Base-by-base conservation (phyloP, 1,140 invertebrate species). In the Lepidostoma basale region DNA sequence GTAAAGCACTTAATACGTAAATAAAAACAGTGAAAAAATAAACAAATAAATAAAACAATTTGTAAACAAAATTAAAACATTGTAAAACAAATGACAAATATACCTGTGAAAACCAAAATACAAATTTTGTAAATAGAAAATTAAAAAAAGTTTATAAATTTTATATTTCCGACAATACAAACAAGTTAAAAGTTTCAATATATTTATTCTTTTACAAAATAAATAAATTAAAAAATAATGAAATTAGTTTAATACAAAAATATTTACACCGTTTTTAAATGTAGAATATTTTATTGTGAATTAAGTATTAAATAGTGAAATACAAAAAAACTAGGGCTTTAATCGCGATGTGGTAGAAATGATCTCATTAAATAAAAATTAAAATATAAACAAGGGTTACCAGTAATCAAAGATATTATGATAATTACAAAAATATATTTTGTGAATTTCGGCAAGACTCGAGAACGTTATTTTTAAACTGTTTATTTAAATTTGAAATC, bases 321-420 rank as follows among this genome's bases (percentile, higher is more conserved):
- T 8, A 14, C 20, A 39, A 59, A 30, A 33, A 20, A 59, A 59
- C 23, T 39, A 59, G 30, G 56, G 56, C 56, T 39, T 39, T 59
- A 59, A 59, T 39, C 28, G 16, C 28, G 16, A 14, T 49, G 45
- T 49, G 22, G 54, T 58, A 28, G 12, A 49, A 22, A 22, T 49
- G 45, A 49, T 49, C 45, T 49, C 45, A 23, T 49, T 49, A 49
- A 22, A 25, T 10, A 49, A 22, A 49, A 36, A 5, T 49, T 23
- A 49, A 25, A 49, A 49, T 58, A 39, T 30, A 20, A 44, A 60
- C 18, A 18, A 60, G 25, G 42, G 40, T 60, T 60, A 60, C 40
- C 40, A 40, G 10, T 9, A 40, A 23, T 60, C 33, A 42, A 60
- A 42, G 36, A 60, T 60, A 60, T 60, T 52, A n/a, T 44, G 1